phyloP scores from a whole-genome alignment of 2,888 invertebrate species.

The Dryomyza anilis region DNA sequence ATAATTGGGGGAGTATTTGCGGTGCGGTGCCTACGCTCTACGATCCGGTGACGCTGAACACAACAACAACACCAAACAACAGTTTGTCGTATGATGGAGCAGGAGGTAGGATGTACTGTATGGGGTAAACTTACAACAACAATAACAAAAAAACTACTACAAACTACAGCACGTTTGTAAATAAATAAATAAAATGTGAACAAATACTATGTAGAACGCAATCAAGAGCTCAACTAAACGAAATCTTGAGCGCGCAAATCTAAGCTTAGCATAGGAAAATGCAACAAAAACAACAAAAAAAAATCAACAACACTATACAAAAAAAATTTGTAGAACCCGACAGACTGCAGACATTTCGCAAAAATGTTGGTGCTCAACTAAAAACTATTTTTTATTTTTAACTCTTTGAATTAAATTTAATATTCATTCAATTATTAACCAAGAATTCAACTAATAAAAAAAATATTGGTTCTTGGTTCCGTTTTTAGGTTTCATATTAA shows the following conservation, averaged over 20 bases:
- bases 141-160: constrained; percentile 4
- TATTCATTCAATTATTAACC: too few species aligned
- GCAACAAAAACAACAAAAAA: background rate
- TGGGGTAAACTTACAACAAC: constrained; percentile 10
- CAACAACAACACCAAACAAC: background rate
- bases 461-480: too few species aligned
- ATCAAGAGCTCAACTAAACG: constrained; percentile 3
- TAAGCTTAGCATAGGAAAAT: background rate
- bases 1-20: constrained; percentile 15
- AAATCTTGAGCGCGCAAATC: constrained; percentile 11
- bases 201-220: too few species aligned
- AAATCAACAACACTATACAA: background rate
- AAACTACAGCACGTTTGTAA: background rate
- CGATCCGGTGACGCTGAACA: constrained; percentile 2
- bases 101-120: background rate
- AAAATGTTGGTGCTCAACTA: too few species aligned
- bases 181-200: background rate
- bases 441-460: too few species aligned
- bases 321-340: too few species aligned
- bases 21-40: too few species aligned
- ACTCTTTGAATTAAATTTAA: too few species aligned
- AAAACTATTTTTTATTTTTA: too few species aligned
- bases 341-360: too few species aligned
- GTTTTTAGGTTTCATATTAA: too few species aligned
- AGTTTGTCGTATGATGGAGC: too few species aligned